Percentiles rank a stretch among this genome's conserved stretches.
Evolutionary conservation across 2,888 invertebrate genomes (phyloP).

Genomic region (Pollenia angustigena): DNA sequence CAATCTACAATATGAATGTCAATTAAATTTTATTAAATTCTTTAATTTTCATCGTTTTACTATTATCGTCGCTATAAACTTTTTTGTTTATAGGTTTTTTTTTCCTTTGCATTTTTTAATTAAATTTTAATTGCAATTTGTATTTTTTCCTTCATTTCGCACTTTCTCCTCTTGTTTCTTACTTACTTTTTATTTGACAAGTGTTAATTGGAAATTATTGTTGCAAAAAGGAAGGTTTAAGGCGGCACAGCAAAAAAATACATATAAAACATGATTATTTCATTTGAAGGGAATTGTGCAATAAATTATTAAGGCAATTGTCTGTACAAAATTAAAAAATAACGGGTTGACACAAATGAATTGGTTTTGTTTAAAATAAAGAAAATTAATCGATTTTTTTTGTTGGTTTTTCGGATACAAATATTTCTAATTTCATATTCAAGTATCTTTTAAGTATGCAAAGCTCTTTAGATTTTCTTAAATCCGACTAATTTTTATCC

Average conservation of each 20-base stretch:
- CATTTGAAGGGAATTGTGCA: slow-evolving; percentile 10
- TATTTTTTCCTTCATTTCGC: not conserved
- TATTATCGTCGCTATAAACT: not conserved
- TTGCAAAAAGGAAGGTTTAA: slow-evolving; percentile 44
- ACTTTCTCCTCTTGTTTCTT: not conserved
- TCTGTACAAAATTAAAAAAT: no score
- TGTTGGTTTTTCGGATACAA: no score
- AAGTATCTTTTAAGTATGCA: no score
- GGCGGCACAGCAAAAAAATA: slow-evolving; percentile 28
- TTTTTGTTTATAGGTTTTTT: not conserved
- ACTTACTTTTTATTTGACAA: slow-evolving; percentile 45
- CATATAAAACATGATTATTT: slow-evolving; percentile 48
- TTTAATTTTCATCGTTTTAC: slow-evolving; percentile 28
- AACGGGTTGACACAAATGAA: no score
- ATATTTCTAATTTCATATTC: no score
- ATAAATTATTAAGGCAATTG: not conserved
- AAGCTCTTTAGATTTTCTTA: no score
- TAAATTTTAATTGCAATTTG: slow-evolving; percentile 66
- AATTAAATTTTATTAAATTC: slow-evolving; percentile 41
- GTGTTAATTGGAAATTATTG: slow-evolving; percentile 71
- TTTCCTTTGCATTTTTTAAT: slow-evolving; percentile 53
- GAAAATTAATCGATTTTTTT: no score
- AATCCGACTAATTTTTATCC: no score
- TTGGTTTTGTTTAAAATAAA: no score
- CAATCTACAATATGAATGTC: slow-evolving; percentile 11